These are phyloP conservation scores for Phalanger gymnotis DNA, from an alignment of 2,797 vertebrate species.

Conservation along the genomic window DNA sequence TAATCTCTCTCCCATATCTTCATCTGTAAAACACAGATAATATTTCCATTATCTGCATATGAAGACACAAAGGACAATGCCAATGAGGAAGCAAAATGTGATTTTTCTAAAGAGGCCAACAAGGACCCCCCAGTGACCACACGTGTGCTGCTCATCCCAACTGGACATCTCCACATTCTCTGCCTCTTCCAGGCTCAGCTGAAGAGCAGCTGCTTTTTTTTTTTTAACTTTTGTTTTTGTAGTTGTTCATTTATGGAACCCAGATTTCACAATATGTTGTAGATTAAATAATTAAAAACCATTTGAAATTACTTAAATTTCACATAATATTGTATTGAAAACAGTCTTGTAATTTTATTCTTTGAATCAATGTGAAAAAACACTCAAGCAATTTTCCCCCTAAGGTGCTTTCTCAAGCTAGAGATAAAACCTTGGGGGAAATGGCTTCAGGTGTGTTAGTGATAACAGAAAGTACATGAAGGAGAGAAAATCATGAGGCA, in stretches of 20 bases:
- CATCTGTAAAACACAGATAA: not conserved
- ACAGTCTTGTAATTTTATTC: constrained; percentile 69
- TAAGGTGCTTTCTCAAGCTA: constrained; percentile 14
- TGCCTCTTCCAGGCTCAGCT: not conserved
- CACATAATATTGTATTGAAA: constrained; percentile 69
- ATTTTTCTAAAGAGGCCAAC: not conserved
- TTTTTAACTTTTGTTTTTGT: no score
- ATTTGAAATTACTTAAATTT: constrained; percentile 40
- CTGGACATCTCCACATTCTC: not conserved
- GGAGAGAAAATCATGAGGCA: not conserved
- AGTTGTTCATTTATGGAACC: constrained; percentile 72
- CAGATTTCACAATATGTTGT: constrained; percentile 64
- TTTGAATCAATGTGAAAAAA: constrained; percentile 70
- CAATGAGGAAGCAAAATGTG: not conserved
- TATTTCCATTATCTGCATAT: not conserved
- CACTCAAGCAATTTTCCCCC: constrained; percentile 54
- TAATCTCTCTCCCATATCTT: not conserved
- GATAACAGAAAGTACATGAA: constrained; percentile 37
- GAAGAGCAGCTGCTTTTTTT: not conserved
- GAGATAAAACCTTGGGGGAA: constrained; percentile 19
- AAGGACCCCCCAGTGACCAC: not conserved
- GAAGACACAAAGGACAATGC: not conserved
- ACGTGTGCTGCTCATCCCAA: not conserved
- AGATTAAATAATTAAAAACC: constrained; percentile 78
- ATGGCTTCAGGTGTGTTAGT: constrained; percentile 29